Evolutionary conservation across 2,888 invertebrate species (phyloP), one percentile per base, ranked within the genome.

Genomic region (Hybos culiciformis): DNA sequence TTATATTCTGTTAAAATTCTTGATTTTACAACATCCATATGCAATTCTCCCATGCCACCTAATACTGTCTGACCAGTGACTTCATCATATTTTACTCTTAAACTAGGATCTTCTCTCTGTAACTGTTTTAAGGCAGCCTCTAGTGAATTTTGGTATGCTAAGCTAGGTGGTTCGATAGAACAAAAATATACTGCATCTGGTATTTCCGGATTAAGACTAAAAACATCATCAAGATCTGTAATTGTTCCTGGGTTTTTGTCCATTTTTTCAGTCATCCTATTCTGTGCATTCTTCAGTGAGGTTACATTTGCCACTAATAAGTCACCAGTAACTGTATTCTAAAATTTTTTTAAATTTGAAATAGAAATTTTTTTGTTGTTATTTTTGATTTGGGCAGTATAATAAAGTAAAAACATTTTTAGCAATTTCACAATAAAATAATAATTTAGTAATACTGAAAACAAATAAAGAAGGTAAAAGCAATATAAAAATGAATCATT

Each of bases 111-210:
- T 66, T 96, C 96, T 14, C 86, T 70, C 60, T 80, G 78, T 41
- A 97, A 66, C 60, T 88, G 80, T 5, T 67, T 69, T 19, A 97
- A 70, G 0, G 94, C 94, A 12, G 69, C 66, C 51, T 96, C 94
- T 54, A 96, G 68, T 1, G 78, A 70, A 34, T 66, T 67, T 66
- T 92, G 90, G 46, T 74, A 72, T 1, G 82, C 73, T 52, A 80
- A 59, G 53, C 86, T 86, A 0, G 90, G 84, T 0, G 96, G 85
- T 68, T 98, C 97, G 49, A 98, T 82, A 2, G 91, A 85, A 62
- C 97, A 96, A 59, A 94, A 86, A 68, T 94, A 97, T 1, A 98
- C 98, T 0, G 98, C 93, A 57, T 91, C 86, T 0, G 94, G 94
- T 45, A 92, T 68, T 36, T 73, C 72, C 1, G 85, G 74, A 3